Evolutionary conservation across 2,888 invertebrate species (phyloP).

Genomic region (Caenorhabditis wallacei): DNA sequence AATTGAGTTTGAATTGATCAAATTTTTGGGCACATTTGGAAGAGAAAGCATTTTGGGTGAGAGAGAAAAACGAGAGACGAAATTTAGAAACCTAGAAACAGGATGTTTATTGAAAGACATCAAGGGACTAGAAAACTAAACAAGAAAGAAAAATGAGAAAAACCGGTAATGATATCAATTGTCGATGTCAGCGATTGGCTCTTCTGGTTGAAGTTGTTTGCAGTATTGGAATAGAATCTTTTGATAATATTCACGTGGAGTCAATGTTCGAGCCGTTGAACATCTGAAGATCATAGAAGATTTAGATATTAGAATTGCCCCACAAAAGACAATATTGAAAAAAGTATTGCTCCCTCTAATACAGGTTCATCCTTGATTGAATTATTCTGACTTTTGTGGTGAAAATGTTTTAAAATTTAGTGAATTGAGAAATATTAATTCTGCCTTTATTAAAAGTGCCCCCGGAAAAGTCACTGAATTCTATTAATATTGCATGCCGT

Average conservation of each 20-base stretch:
- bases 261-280: conserved; percentile 82
- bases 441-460: too few species aligned
- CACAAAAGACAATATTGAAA: background rate
- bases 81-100: conserved; percentile 55
- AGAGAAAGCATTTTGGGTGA: conserved; percentile 18
- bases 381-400: too few species aligned
- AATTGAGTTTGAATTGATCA: conserved; percentile 31
- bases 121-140: conserved; percentile 24
- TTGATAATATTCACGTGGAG: conserved; percentile 83
- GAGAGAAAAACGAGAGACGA: background rate
- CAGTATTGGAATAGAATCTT: conserved; percentile 82
- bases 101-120: conserved; percentile 49
- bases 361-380: too few species aligned
- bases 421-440: too few species aligned
- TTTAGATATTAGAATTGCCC: too few species aligned
- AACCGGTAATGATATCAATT: conserved; percentile 59
- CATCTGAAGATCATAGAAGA: conserved; percentile 68
- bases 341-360: too few species aligned
- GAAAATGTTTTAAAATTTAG: too few species aligned
- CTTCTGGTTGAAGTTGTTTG: conserved; percentile 76
- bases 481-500: too few species aligned
- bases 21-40: conserved; percentile 10
- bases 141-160: too few species aligned
- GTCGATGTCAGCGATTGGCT: conserved; percentile 73
- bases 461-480: too few species aligned